phyloP scores from a whole-genome alignment of 2,797 vertebrate genomes.

The Gambusia yucatana region DNA sequence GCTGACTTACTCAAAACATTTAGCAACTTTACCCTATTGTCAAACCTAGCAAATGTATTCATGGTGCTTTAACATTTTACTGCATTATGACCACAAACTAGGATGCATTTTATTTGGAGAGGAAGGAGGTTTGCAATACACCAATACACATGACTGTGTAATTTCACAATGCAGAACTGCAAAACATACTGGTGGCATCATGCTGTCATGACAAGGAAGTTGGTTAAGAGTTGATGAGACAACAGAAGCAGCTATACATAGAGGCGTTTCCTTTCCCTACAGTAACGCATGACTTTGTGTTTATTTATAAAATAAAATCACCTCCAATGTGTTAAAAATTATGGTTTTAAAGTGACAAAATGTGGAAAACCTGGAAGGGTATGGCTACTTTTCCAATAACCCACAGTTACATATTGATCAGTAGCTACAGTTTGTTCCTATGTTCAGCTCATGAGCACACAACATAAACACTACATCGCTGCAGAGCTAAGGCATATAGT shows the following conservation, averaged over 20 bases:
- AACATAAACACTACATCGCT: not conserved
- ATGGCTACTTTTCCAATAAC: not conserved
- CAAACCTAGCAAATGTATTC: not conserved
- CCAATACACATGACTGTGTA: too few species aligned
- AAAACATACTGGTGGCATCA: not conserved
- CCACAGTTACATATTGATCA: not conserved
- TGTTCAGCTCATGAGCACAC: not conserved
- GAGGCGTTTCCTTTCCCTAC: not conserved
- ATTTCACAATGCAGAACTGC: not conserved
- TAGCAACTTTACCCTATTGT: not conserved
- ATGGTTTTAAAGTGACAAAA: not conserved
- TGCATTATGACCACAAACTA: not conserved
- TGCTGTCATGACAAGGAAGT: not conserved
- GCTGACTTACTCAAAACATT: conserved; percentile 7
- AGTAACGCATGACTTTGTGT: not conserved
- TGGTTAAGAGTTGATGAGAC: not conserved
- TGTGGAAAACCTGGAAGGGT: not conserved
- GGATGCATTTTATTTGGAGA: not conserved
- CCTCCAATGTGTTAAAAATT: not conserved
- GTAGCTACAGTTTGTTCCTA: not conserved
- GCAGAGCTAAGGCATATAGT: not conserved
- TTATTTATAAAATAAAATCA: not conserved
- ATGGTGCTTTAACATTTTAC: not conserved
- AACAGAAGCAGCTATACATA: not conserved
- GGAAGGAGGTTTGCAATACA: too few species aligned